Conservation (phyloP, 2,113 vertebrate genomes). For the Petromus typicus region DNA sequence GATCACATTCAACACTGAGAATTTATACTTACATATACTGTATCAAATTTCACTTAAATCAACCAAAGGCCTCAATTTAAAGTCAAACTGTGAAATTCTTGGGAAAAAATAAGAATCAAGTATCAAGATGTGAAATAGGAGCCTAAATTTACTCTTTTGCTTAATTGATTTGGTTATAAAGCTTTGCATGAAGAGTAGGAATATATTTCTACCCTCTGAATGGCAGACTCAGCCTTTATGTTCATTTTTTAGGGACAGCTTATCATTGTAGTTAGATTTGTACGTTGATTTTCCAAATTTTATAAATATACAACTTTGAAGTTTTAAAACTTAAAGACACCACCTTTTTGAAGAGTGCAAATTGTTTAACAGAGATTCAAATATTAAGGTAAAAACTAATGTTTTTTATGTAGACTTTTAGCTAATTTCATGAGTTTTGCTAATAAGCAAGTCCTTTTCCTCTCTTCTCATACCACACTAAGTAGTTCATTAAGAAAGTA, state of each 20-base stretch:
- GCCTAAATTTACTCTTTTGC: not conserved
- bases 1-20: not conserved
- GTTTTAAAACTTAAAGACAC: not conserved
- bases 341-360: not conserved
- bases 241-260: not conserved
- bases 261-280: not conserved
- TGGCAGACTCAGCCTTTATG: not conserved
- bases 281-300: not conserved
- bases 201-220: not conserved
- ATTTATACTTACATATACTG: not conserved
- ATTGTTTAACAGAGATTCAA: not conserved
- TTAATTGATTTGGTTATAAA: not conserved
- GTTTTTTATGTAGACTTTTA: not conserved
- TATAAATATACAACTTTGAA: not conserved
- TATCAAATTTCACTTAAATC: no score
- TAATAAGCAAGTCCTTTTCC: not conserved
- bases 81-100: no score
- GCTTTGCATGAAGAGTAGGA: not conserved
- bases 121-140: not conserved
- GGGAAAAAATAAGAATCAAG: no score
- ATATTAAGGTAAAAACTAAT: slow-evolving; percentile 18
- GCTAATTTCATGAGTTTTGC: not conserved
- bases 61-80: no score
- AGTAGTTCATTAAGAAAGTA: not conserved
- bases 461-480: not conserved